These are phyloP conservation scores for Pteronura brasiliensis DNA, from an alignment of 2,113 vertebrate species.

Conservation along the genomic window DNA sequence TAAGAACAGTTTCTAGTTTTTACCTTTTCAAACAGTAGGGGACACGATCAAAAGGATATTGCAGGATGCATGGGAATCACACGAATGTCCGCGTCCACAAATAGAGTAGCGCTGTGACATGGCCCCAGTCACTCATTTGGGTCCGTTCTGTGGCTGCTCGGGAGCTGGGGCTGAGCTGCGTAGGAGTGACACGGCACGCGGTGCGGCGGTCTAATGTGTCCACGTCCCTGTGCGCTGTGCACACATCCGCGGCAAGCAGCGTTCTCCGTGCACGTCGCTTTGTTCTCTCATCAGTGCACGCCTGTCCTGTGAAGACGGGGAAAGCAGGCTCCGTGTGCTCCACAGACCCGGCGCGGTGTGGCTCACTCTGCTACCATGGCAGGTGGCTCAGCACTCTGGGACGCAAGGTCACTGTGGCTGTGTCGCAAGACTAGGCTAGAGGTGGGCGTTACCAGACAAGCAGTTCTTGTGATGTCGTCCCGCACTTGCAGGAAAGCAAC, in stretches of 20 bases:
- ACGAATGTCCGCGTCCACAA: background rate
- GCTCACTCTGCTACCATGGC: rapidly evolving
- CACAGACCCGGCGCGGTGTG: background rate
- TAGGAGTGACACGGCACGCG: rapidly evolving
- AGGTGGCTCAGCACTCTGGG: no score
- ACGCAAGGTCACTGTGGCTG: rapidly evolving
- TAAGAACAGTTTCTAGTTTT: background rate
- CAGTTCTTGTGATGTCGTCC: rapidly evolving
- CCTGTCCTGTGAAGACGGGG: background rate
- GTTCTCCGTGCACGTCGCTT: background rate
- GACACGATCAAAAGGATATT: background rate
- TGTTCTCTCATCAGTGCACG: rapidly evolving
- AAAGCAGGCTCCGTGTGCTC: rapidly evolving
- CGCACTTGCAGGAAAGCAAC: background rate
- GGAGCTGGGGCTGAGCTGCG: background rate
- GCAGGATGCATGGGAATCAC: background rate
- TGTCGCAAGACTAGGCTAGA: background rate
- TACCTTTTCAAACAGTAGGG: background rate
- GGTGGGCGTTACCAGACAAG: rapidly evolving
- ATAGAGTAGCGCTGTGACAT: rapidly evolving
- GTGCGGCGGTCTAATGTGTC: rapidly evolving
- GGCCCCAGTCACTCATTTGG: rapidly evolving
- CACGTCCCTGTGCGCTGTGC: rapidly evolving
- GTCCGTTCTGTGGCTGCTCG: background rate
- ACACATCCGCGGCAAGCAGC: rapidly evolving